Base-by-base conservation (phyloP, 1,140 invertebrate genomes). In the Lycorma delicatula region DNA sequence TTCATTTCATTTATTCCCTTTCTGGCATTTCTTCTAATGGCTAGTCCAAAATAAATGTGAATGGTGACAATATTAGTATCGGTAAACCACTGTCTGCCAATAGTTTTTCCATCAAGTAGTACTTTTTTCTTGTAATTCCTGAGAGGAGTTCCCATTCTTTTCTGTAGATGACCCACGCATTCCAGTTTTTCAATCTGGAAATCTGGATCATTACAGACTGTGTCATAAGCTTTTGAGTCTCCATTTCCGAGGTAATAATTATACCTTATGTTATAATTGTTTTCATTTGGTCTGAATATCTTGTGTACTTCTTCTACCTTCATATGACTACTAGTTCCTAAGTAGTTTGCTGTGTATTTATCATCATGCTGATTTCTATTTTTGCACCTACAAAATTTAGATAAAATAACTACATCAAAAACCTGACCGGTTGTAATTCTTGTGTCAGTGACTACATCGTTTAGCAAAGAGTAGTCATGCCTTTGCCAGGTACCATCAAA, bases 151-250 rank as follows among this genome's bases (percentile, higher is more conserved):
- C 63, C 63, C 57, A 69, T 65, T 13, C 68, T 52, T 54, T 68
- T 66, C 57, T 63, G 59, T 1, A 69, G 60, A 41, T 64, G 58
- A 46, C 55, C 57, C 22, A 66, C 56, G 55, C 63, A 66, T 51
- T 67, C 64, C 34, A 64, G 59, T 59, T 68, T 64, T 54, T 55
- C 60, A 28, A 66, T 51, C 54, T 49, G 12, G 34, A 63, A 26
- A 60, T 68, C 53, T 18, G 22, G 27, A 34, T 58, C 60, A 18
- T 5, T 34, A 31, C 22, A 63, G n/a, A n/a, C n/a, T n/a, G n/a
- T n/a, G n/a, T n/a, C n/a, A n/a, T n/a, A n/a, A 20, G 47, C 56
- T 29, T 63, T 58, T 16, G 61, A 62, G 36, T 66, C 60, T 11
- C 61, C 63, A 36, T 66, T 61, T n/a, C 63, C 61, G 12, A 66